Conservation (phyloP, 1,140 invertebrate species). For the Melanaphis sacchari region DNA sequence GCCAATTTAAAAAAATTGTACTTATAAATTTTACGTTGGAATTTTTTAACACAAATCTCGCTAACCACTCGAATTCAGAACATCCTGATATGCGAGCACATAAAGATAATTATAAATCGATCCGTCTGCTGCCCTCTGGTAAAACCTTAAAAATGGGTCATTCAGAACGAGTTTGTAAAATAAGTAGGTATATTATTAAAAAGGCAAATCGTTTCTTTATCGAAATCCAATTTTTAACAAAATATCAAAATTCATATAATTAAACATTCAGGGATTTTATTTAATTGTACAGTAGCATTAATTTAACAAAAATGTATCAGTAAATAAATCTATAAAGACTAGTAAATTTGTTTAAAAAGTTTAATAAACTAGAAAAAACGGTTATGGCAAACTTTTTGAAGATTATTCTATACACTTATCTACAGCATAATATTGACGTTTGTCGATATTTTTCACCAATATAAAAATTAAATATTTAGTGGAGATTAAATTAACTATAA, state of each 20-base stretch:
- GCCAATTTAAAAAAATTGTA: neutral
- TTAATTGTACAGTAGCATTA: neutral
- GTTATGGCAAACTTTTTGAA: neutral
- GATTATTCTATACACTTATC: neutral
- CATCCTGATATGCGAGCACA: neutral
- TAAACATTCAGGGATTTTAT: neutral
- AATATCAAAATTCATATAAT: neutral
- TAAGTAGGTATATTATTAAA: neutral
- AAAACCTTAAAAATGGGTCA: conserved; percentile 30
- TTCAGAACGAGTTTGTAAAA: conserved; percentile 16
- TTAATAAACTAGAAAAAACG: neutral
- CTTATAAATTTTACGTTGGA: neutral
- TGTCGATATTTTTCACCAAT: neutral
- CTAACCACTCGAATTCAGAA: neutral
- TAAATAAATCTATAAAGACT: neutral
- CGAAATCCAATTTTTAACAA: neutral
- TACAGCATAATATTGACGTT: neutral
- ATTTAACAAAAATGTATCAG: neutral
- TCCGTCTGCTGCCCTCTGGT: conserved; percentile 25
- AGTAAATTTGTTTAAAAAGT: neutral
- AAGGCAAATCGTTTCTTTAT: conserved; percentile 18
- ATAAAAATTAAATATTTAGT: no score
- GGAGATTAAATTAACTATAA: no score
- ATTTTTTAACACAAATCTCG: neutral
- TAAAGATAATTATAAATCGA: conserved; percentile 27